These are phyloP conservation scores for Gallinago stenura DNA, from an alignment of 2,797 vertebrate genomes.

Conservation along the genomic window DNA sequence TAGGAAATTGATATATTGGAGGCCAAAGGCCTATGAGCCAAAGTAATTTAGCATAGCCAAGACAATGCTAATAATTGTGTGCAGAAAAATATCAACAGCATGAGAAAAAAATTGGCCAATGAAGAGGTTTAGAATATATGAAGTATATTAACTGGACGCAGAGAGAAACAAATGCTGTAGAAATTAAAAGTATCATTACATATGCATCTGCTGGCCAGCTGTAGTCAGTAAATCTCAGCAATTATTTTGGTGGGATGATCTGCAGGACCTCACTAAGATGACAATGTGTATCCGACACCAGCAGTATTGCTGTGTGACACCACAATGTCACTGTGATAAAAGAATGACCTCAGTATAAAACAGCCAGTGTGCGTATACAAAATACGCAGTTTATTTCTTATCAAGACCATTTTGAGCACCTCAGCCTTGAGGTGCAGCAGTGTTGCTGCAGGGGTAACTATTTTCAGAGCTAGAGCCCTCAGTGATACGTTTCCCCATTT, in stretches of 20 bases:
- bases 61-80: fast-evolving
- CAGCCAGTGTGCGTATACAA: background rate
- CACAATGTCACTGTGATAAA: background rate
- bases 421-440: background rate
- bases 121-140: background rate
- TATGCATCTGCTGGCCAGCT: background rate
- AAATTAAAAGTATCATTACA: background rate
- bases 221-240: background rate
- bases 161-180: background rate
- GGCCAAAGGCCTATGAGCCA: background rate
- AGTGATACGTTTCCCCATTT: background rate
- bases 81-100: background rate
- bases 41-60: background rate
- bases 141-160: background rate
- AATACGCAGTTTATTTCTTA: background rate
- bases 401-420: background rate
- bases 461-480: background rate
- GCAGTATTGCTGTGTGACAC: background rate
- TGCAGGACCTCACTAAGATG: background rate
- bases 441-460: background rate
- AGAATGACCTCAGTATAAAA: background rate
- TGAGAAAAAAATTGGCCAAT: background rate
- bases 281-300: background rate
- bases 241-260: background rate
- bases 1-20: background rate